Evolutionary conservation across 2,888 invertebrate species (phyloP), one percentile per base, ranked within the genome.

Genomic region (Melieria omissa): DNA sequence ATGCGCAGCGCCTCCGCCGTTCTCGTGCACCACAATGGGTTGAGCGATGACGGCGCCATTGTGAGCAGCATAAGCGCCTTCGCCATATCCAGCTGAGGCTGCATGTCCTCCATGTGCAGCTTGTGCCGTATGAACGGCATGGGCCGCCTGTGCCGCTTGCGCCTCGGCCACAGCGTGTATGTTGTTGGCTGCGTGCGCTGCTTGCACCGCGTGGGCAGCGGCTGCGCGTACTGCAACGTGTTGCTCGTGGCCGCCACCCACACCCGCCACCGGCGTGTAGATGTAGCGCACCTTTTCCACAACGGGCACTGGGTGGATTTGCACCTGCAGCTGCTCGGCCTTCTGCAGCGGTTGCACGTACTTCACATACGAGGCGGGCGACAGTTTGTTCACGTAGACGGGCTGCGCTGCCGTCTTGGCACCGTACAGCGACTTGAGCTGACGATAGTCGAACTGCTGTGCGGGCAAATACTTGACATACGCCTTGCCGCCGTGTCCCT

Each of bases 281-380:
- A 84, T 76, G 69, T 83, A 84, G 0, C 82, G 82, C 29, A 84
- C 77, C 52, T 83, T 82, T 71, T 83, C 83, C 61, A 83, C 82
- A 4, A 83, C 80, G 0, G 83, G 83, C 64, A 83, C 83, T 0
- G 82, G 77, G 45, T 83, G 82, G 5, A 83, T 81, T 61, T 83
- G 83, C 12, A 83, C 80, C n/a, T 83, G 82, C 0, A 80, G 78
- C 4, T 76, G 73, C 44, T 77, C 75, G 5, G 47, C 70, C 46
- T 71, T 71, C 9, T 60, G 70, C 4, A 63, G 63, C 63, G 62
- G 67, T 57, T 73, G 52, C 7, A 66, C 65, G 69, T 71, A 77
- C 42, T 76, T 74, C 10, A 66, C 69, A 57, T 74, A 73, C 3
- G 62, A 57, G 12, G 66, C 66, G 0, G 47, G 76, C 65, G 6